These are phyloP conservation scores for Metopia argyrocephala DNA, from an alignment of 2,888 invertebrate species.

Conservation along the genomic window DNA sequence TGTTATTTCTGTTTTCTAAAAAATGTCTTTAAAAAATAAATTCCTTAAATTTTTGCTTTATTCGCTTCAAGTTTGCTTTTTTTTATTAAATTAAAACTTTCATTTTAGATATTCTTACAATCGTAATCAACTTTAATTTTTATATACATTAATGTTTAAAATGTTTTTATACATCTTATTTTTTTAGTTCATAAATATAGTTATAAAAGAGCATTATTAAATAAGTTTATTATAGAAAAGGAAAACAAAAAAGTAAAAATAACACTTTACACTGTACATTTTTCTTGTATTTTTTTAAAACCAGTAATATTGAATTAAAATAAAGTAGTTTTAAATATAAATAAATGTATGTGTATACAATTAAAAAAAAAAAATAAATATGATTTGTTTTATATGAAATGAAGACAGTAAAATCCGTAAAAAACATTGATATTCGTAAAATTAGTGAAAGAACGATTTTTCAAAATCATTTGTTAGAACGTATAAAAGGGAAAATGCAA, in stretches of 20 bases:
- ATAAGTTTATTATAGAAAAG: slow-evolving; percentile 56
- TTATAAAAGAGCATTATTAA: slow-evolving; percentile 46
- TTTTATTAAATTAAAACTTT: too few species aligned
- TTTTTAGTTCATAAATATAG: slow-evolving; percentile 53
- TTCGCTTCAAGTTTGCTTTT: too few species aligned
- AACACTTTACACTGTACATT: slow-evolving; percentile 61
- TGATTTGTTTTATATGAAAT: neutral
- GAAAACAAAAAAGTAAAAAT: slow-evolving; percentile 28
- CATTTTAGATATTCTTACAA: neutral
- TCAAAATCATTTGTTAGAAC: too few species aligned
- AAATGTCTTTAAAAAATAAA: too few species aligned
- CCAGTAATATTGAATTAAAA: slow-evolving; percentile 57
- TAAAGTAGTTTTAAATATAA: slow-evolving; percentile 59
- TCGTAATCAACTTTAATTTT: neutral
- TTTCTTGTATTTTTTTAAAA: slow-evolving; percentile 60
- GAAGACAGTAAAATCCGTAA: too few species aligned
- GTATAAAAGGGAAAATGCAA: too few species aligned
- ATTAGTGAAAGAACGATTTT: too few species aligned
- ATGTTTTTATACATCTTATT: slow-evolving; percentile 27
- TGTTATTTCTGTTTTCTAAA: too few species aligned
- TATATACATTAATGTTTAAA: neutral
- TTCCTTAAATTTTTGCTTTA: too few species aligned
- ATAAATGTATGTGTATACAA: slow-evolving; percentile 49
- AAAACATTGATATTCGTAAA: too few species aligned
- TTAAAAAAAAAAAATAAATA: slow-evolving; percentile 37